These are phyloP conservation scores for Buathra laborator DNA, from an alignment of 2,888 invertebrate genomes.

Conservation along the genomic window DNA sequence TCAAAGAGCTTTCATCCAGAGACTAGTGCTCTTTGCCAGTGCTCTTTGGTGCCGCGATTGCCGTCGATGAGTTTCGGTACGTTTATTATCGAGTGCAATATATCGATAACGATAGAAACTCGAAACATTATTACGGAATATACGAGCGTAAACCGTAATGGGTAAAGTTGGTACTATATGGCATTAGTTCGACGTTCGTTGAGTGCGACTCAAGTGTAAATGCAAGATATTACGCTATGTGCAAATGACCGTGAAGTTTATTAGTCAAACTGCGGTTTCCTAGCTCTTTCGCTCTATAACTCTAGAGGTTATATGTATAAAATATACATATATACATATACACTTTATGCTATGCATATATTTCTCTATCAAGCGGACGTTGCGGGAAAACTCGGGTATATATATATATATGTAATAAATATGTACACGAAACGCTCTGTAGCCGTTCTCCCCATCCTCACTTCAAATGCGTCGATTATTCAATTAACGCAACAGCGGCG, in stretches of 20 bases:
- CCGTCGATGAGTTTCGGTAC: not conserved
- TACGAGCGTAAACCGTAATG: not conserved
- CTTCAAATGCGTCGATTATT: conserved; percentile 34
- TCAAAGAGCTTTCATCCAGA: not conserved
- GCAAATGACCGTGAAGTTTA: conserved; percentile 56
- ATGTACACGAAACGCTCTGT: conserved; percentile 18
- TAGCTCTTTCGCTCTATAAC: conserved; percentile 25
- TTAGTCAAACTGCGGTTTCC: conserved; percentile 46
- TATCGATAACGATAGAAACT: conserved; percentile 1
- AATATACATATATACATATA: not conserved
- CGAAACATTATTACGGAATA: not conserved
- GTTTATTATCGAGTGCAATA: conserved; percentile 4
- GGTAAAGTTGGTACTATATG: not conserved
- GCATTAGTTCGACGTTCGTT: conserved; percentile 19
- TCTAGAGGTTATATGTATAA: not conserved
- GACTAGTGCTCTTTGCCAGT: not conserved
- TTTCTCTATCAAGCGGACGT: conserved; percentile 68
- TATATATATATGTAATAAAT: conserved; percentile 18
- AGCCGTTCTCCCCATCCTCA: conserved; percentile 10
- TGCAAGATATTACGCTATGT: conserved; percentile 42
- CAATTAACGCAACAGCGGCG: conserved; percentile 36
- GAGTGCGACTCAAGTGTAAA: conserved; percentile 32
- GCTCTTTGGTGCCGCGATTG: conserved; percentile 29
- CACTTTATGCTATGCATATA: conserved; percentile 21
- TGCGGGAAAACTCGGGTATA: conserved; percentile 61